Evolutionary conservation across 2,113 vertebrate genomes (phyloP).

Genomic region (Urocynchramus pylzowi): DNA sequence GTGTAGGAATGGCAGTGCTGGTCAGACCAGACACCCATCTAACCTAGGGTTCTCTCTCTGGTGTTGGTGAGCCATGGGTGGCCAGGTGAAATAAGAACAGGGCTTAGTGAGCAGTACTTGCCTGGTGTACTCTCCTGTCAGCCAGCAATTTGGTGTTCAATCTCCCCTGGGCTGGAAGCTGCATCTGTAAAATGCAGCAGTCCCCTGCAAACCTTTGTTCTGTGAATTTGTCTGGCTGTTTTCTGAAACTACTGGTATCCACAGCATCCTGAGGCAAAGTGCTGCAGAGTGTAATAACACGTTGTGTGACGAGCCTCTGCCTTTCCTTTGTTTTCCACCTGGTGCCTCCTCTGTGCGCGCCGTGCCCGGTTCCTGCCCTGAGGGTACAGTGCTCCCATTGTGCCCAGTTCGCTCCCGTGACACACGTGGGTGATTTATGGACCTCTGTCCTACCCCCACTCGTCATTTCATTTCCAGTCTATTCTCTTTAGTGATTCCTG

Average conservation of each 20-base stretch:
- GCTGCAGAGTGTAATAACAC: not conserved
- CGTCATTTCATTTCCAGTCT: not conserved
- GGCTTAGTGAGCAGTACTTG: not conserved
- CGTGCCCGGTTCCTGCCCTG: not conserved
- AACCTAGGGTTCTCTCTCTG: not conserved
- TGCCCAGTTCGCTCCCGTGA: not conserved
- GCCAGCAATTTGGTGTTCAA: not conserved
- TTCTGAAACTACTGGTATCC: not conserved
- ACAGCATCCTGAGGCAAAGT: not conserved
- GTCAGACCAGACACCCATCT: not conserved
- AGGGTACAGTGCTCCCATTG: not conserved
- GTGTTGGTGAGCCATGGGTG: not conserved
- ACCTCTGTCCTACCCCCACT: not conserved
- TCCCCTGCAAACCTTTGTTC: not conserved
- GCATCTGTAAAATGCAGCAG: not conserved
- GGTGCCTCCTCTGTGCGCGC: not conserved
- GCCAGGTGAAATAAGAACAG: not conserved
- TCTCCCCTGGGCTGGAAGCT: not conserved
- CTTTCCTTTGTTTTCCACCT: not conserved
- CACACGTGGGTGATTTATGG: not conserved
- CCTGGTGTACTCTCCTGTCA: not conserved
- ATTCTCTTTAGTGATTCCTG: not conserved
- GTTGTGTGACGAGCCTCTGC: not conserved
- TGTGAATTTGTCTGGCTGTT: not conserved
- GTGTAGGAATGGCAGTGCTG: not conserved